A percentile compares a stretch with the other conserved stretches of the same genome.
Conservation (phyloP, 2,797 vertebrate species). For the Heliangelus exortis region DNA sequence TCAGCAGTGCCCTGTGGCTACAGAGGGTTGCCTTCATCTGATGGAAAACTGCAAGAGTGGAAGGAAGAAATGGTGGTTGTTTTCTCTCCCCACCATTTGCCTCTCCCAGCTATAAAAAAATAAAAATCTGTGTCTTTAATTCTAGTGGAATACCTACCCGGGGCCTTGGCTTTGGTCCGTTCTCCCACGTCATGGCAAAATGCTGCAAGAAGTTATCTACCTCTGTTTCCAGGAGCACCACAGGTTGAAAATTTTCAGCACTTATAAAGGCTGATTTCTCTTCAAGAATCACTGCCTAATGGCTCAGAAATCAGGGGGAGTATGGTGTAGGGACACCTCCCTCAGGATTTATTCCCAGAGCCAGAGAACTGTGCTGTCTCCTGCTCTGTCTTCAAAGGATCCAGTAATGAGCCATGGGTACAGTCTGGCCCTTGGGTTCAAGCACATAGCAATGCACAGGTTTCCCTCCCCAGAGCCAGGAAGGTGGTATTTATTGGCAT, state of each 20-base stretch:
- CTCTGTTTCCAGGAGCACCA: neutral
- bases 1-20: rapidly evolving
- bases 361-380: neutral
- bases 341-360: neutral
- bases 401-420: neutral
- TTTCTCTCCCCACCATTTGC: neutral
- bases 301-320: neutral
- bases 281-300: neutral
- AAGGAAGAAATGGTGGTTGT: neutral
- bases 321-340: neutral
- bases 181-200: neutral
- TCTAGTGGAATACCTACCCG: neutral
- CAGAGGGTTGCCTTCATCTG: neutral
- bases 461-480: neutral
- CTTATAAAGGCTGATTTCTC: neutral
- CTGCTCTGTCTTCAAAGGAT: neutral
- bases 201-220: neutral
- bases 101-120: neutral
- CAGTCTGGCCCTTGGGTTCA: too few relatives aligned
- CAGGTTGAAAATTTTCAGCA: neutral
- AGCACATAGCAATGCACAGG: neutral
- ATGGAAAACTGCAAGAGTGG: neutral
- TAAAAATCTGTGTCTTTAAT: neutral
- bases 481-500: neutral
- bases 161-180: neutral